A percentile compares a stretch with the other conserved stretches of the same genome.
Evolutionary conservation across 2,888 invertebrate genomes (phyloP).

Genomic region (Tetragnatha montana): DNA sequence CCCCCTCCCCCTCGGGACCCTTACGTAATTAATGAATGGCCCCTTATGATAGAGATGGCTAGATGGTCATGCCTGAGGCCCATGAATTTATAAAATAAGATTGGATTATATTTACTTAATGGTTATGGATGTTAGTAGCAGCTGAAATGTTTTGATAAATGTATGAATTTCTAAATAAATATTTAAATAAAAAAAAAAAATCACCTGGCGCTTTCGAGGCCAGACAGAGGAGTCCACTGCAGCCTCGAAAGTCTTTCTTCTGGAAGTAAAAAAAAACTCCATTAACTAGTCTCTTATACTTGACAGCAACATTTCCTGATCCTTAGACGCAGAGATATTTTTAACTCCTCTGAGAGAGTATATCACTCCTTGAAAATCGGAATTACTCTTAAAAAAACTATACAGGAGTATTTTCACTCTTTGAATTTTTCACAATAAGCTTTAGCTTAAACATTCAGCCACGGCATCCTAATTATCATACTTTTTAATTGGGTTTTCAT

Average conservation of each 20-base stretch:
- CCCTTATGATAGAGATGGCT: no score
- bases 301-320: no score
- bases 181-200: background rate
- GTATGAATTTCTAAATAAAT: background rate
- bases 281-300: background rate
- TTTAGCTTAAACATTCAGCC: no score
- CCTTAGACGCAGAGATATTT: no score
- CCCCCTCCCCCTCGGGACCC: no score
- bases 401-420: no score
- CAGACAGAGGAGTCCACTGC: constrained; percentile 65
- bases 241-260: constrained; percentile 67
- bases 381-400: background rate
- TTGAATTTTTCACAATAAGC: no score
- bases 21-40: no score
- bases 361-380: background rate
- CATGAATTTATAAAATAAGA: background rate
- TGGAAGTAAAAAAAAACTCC: background rate
- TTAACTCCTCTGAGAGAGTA: background rate
- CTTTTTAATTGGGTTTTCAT: no score
- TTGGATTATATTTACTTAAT: background rate
- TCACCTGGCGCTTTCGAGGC: constrained; percentile 66
- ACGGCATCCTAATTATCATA: no score
- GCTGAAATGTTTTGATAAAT: background rate
- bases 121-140: background rate
- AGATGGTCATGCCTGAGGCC: no score